A percentile compares a stretch with the other conserved stretches of the same genome.
These are phyloP conservation scores for Myxocyprinus asiaticus DNA, from an alignment of 2,113 vertebrate genomes.

Conservation along the genomic window DNA sequence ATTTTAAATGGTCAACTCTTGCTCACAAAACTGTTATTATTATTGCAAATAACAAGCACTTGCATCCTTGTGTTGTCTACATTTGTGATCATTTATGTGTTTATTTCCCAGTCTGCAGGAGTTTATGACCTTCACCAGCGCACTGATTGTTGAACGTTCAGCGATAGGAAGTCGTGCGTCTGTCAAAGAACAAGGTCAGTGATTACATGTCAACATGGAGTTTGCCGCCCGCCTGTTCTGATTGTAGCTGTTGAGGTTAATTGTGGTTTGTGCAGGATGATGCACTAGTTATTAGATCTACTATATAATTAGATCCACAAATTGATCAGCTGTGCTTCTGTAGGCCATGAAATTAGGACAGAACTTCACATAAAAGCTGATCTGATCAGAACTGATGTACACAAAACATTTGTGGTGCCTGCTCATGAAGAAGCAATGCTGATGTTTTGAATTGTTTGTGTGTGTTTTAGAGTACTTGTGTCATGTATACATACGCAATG, in stretches of 20 bases:
- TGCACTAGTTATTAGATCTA: constrained; percentile 22
- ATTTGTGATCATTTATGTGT: neutral
- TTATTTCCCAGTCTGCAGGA: constrained; percentile 83
- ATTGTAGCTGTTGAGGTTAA: neutral
- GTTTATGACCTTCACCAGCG: constrained; percentile 97
- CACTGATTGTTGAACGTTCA: constrained; percentile 93
- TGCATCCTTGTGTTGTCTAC: too few relatives aligned
- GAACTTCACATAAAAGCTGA: too few relatives aligned
- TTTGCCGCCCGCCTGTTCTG: neutral
- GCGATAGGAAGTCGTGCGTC: constrained; percentile 87
- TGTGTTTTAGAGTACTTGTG: constrained; percentile 86
- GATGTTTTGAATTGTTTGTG: too few relatives aligned
- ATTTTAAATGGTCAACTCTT: too few relatives aligned
- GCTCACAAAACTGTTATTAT: too few relatives aligned
- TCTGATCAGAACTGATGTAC: too few relatives aligned
- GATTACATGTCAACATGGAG: neutral
- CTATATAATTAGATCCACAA: too few relatives aligned
- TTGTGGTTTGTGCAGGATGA: neutral
- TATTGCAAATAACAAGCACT: too few relatives aligned
- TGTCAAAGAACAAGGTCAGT: constrained; percentile 93
- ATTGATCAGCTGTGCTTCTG: too few relatives aligned
- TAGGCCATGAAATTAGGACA: neutral
- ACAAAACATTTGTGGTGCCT: too few relatives aligned
- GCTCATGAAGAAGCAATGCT: too few relatives aligned
- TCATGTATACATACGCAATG: constrained; percentile 88